Percentiles rank a stretch among this genome's conserved stretches.
Conservation (phyloP, 2,113 vertebrate species). For the Halcyon malimbica region DNA sequence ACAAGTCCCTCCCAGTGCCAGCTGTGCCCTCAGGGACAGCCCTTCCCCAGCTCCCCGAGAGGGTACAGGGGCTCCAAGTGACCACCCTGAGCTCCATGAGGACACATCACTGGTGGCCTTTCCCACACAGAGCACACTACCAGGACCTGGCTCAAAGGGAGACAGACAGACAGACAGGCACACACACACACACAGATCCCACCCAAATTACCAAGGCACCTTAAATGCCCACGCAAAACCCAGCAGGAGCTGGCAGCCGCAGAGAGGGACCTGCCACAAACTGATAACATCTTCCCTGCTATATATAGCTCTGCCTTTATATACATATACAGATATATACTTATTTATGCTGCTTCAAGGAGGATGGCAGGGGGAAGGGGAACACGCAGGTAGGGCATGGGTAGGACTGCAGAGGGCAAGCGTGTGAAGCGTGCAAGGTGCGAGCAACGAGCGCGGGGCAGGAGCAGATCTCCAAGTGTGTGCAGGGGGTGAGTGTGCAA, state of each 20-base stretch:
- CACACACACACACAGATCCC: neutral
- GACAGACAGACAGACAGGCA: neutral
- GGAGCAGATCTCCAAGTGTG: accelerated
- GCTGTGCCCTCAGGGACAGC: accelerated
- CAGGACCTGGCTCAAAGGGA: neutral
- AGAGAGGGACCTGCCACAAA: neutral
- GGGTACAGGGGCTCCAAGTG: neutral
- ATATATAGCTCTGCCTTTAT: neutral
- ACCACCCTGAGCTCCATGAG: neutral
- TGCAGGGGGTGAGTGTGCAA: neutral
- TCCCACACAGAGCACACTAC: neutral
- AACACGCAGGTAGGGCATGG: neutral
- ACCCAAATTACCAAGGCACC: neutral
- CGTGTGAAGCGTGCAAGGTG: neutral
- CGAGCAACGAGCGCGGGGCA: neutral
- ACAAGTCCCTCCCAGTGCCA: neutral
- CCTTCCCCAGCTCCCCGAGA: accelerated
- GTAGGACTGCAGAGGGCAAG: accelerated
- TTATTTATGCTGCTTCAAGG: neutral
- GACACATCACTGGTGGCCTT: accelerated
- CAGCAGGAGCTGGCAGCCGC: neutral
- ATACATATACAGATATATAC: neutral
- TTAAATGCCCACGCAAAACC: neutral
- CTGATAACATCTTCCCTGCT: neutral
- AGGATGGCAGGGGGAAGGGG: neutral